Conservation (phyloP, 2,888 invertebrate species). For the Mythimna loreyi region DNA sequence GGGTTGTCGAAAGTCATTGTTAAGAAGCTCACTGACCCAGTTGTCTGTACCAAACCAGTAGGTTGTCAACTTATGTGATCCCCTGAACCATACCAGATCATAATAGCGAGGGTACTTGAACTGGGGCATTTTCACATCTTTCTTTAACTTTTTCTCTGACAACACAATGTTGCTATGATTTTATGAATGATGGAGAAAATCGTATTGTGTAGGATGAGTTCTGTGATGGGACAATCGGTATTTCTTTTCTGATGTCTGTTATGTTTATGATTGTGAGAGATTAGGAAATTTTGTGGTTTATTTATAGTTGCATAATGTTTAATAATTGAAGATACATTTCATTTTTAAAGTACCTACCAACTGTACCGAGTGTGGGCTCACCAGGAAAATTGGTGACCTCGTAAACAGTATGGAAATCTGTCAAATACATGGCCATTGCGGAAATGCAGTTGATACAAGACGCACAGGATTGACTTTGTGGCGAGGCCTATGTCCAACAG, state of each 20-base stretch:
- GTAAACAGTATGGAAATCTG: background rate
- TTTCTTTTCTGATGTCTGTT: conserved; percentile 14
- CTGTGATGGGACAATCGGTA: conserved; percentile 25
- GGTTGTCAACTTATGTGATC: conserved; percentile 75
- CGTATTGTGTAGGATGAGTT: conserved; percentile 35
- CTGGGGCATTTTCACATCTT: conserved; percentile 72
- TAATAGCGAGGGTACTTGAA: conserved; percentile 49
- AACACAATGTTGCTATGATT: conserved; percentile 44
- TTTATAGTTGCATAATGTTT: too few species aligned
- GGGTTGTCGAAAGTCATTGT: conserved; percentile 77
- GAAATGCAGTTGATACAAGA: too few species aligned
- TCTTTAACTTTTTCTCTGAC: conserved; percentile 63
- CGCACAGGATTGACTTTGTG: too few species aligned
- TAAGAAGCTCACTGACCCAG: conserved; percentile 62
- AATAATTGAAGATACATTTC: too few species aligned
- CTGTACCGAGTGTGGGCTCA: background rate
- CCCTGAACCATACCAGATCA: conserved; percentile 74
- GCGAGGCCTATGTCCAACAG: too few species aligned
- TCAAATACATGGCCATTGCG: too few species aligned
- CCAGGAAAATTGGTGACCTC: background rate
- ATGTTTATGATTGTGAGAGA: background rate
- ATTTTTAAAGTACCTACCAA: background rate
- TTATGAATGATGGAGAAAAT: conserved; percentile 47
- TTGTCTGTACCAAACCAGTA: conserved; percentile 28
- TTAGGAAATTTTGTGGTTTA: background rate